These are phyloP conservation scores for Euproctis similis DNA, from an alignment of 2,888 invertebrate species.

Conservation along the genomic window DNA sequence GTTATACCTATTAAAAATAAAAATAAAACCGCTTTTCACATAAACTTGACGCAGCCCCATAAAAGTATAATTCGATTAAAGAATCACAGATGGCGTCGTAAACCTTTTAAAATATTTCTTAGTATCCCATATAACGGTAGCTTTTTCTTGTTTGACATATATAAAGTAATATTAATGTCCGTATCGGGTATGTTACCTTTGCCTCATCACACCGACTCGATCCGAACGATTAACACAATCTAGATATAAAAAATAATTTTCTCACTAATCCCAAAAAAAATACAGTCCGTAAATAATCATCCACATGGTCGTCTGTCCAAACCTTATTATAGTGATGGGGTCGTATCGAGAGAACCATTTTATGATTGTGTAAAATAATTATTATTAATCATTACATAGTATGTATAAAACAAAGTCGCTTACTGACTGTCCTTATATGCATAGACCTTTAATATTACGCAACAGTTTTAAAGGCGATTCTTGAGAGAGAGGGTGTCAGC, in stretches of 20 bases:
- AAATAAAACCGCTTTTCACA: too few relatives aligned
- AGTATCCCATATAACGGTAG: constrained; percentile 28
- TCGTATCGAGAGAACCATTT: constrained; percentile 5
- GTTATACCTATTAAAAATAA: constrained; percentile 12
- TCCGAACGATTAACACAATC: too few relatives aligned
- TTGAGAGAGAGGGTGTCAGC: too few relatives aligned
- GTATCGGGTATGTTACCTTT: constrained; percentile 16
- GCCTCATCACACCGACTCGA: constrained; percentile 18
- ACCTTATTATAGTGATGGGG: constrained; percentile 43
- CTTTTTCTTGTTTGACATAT: constrained; percentile 28
- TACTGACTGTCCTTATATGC: too few relatives aligned
- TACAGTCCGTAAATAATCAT: constrained; percentile 64
- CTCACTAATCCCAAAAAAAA: constrained; percentile 68
- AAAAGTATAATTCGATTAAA: constrained; percentile 25
- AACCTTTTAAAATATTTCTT: constrained; percentile 23
- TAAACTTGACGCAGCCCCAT: constrained; percentile 21
- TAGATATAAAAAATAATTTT: too few relatives aligned
- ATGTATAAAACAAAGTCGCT: too few relatives aligned
- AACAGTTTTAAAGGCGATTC: too few relatives aligned
- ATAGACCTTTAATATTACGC: too few relatives aligned
- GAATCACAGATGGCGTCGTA: constrained; percentile 16
- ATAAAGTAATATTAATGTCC: constrained; percentile 42
- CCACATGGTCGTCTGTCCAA: constrained; percentile 57
- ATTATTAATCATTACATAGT: too few relatives aligned
- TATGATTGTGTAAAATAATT: too few relatives aligned